phyloP scores from a whole-genome alignment of 1,140 invertebrate genomes.

The Drosophila ananassae region DNA sequence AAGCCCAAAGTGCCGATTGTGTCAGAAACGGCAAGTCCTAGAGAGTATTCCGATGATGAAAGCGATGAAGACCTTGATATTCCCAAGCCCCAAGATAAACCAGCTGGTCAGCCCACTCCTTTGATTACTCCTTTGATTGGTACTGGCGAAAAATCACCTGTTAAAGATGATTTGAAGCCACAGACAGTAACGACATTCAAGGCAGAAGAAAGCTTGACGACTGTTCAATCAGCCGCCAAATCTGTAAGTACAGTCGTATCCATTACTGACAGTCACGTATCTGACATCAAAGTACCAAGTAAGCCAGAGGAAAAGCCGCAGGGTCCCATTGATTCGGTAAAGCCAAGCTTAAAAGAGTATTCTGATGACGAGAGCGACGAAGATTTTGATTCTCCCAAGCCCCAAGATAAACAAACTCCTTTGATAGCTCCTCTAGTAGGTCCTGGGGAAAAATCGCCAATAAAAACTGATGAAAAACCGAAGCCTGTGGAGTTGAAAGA shows the following conservation, averaged over 20 bases:
- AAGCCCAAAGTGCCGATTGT: slow-evolving; percentile 28
- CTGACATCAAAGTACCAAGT: background rate
- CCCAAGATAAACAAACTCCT: too few relatives aligned
- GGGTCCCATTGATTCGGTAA: slow-evolving; percentile 2
- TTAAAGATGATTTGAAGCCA: background rate
- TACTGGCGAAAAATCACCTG: slow-evolving; percentile 7
- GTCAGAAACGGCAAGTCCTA: background rate
- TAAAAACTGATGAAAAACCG: slow-evolving; percentile 15
- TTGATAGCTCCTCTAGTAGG: too few relatives aligned
- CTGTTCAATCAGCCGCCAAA: background rate
- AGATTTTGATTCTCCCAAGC: too few relatives aligned
- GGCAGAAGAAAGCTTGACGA: slow-evolving; percentile 6
- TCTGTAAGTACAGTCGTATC: background rate
- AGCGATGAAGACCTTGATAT: slow-evolving; percentile 14
- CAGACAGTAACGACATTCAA: background rate
- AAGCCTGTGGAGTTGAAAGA: background rate
- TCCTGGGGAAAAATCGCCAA: too few relatives aligned
- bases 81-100: slow-evolving; percentile 15
- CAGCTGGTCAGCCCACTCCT: slow-evolving; percentile 3
- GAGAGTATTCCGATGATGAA: slow-evolving; percentile 23
- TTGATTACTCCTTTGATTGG: background rate
- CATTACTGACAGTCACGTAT: background rate
- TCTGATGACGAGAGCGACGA: background rate
- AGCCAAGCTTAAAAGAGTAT: background rate
- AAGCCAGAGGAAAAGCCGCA: slow-evolving; percentile 11